These are phyloP conservation scores for Girardinichthys multiradiatus DNA, from an alignment of 2,113 vertebrate species.

Conservation along the genomic window DNA sequence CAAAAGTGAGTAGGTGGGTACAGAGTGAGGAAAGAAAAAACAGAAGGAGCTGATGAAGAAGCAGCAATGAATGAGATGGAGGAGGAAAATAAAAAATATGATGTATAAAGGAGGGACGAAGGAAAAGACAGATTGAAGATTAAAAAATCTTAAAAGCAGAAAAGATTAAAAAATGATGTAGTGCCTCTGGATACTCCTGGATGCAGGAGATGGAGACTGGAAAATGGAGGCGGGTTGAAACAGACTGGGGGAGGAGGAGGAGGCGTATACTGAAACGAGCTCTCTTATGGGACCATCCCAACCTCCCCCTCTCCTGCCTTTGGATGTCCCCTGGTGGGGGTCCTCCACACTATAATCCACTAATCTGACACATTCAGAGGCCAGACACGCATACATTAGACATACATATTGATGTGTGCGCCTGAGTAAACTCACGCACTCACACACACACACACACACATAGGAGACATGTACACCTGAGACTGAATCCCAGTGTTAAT, in stretches of 20 bases:
- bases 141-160: slow-evolving; percentile 5
- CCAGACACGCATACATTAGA: slow-evolving; percentile 47
- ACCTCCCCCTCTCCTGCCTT: not conserved
- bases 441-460: slow-evolving; percentile 18
- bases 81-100: slow-evolving; percentile 15
- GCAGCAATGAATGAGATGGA: not conserved
- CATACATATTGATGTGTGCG: slow-evolving; percentile 37
- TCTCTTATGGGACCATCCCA: slow-evolving; percentile 36
- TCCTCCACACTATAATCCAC: slow-evolving; percentile 54
- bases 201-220: slow-evolving; percentile 13
- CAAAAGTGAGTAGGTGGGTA: slow-evolving; percentile 1
- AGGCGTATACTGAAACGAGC: not conserved
- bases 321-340: slow-evolving; percentile 33
- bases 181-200: slow-evolving; percentile 1
- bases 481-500: slow-evolving; percentile 56
- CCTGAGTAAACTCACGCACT: slow-evolving; percentile 23
- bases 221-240: not conserved
- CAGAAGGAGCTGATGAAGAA: not conserved
- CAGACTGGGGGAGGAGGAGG: slow-evolving; percentile 1
- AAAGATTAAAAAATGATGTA: not conserved
- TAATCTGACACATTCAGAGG: slow-evolving; percentile 72
- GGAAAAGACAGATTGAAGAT: slow-evolving; percentile 15
- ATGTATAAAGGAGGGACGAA: slow-evolving; percentile 5
- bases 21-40: not conserved
- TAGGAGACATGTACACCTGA: slow-evolving; percentile 17